phyloP scores from a whole-genome alignment of 2,113 vertebrate genomes.

The Promerops cafer region DNA sequence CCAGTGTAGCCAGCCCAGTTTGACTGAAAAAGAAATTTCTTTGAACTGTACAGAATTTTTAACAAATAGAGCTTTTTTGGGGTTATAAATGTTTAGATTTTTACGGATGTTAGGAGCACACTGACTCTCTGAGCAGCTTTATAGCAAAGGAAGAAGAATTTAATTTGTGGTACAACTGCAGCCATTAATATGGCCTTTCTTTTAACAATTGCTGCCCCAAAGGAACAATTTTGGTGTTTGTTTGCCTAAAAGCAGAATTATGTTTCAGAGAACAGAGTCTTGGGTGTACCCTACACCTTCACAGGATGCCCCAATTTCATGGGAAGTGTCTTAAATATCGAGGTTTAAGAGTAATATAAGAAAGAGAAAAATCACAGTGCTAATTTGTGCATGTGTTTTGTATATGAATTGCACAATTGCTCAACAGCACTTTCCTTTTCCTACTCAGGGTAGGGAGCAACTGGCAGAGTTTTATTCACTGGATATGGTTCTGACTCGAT shows the following conservation, averaged over 20 bases:
- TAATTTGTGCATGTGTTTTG: neutral
- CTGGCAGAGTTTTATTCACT: neutral
- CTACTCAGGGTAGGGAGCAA: neutral
- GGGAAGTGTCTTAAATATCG: constrained; percentile 1
- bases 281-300: neutral
- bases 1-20: neutral
- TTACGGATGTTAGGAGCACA: neutral
- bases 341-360: neutral
- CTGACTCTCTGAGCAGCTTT: neutral
- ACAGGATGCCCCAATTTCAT: neutral
- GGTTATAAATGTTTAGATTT: constrained; percentile 3
- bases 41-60: constrained; percentile 51
- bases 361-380: neutral
- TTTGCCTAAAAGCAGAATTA: neutral
- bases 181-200: neutral
- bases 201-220: neutral
- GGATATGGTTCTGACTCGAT: neutral
- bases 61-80: constrained; percentile 21
- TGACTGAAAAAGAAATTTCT: constrained; percentile 37
- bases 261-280: neutral
- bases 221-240: neutral
- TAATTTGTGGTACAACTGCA: neutral
- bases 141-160: neutral
- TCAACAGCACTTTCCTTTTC: neutral
- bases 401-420: neutral